Percentiles rank a stretch among this genome's conserved stretches.
Evolutionary conservation across 1,140 invertebrate species (phyloP).

Genomic region (Diabrotica virgifera): DNA sequence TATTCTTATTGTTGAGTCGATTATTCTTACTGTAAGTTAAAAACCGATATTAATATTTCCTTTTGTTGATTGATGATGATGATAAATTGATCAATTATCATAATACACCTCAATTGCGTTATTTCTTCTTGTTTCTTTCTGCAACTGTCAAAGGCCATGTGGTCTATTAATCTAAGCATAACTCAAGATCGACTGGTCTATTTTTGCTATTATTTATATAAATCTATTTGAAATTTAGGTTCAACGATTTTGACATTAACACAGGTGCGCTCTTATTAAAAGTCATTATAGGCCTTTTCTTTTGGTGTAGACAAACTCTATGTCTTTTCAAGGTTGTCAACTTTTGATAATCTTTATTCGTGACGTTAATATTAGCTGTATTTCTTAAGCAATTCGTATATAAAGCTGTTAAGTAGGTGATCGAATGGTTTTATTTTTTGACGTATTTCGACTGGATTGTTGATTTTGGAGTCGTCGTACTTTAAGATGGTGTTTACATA

Average conservation of each 20-base stretch:
- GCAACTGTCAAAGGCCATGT: too few relatives aligned
- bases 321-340: background rate
- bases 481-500: too few relatives aligned
- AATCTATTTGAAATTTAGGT: background rate
- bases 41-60: too few relatives aligned
- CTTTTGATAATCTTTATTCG: background rate
- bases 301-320: conserved; percentile 2
- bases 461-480: too few relatives aligned
- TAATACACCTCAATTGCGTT: too few relatives aligned
- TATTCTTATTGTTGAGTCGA: too few relatives aligned
- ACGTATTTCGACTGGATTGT: too few relatives aligned
- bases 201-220: conserved; percentile 1
- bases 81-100: too few relatives aligned
- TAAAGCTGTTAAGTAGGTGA: conserved; percentile 1
- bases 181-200: background rate
- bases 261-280: background rate
- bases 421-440: background rate
- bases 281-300: conserved; percentile 2
- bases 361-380: background rate
- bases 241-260: conserved; percentile 1
- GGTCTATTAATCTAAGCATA: too few relatives aligned
- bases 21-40: too few relatives aligned
- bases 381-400: background rate
- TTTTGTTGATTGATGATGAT: too few relatives aligned
- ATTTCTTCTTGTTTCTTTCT: too few relatives aligned